These are phyloP conservation scores for Chionoecetes opilio DNA, from an alignment of 1,140 invertebrate species.

Conservation along the genomic window DNA sequence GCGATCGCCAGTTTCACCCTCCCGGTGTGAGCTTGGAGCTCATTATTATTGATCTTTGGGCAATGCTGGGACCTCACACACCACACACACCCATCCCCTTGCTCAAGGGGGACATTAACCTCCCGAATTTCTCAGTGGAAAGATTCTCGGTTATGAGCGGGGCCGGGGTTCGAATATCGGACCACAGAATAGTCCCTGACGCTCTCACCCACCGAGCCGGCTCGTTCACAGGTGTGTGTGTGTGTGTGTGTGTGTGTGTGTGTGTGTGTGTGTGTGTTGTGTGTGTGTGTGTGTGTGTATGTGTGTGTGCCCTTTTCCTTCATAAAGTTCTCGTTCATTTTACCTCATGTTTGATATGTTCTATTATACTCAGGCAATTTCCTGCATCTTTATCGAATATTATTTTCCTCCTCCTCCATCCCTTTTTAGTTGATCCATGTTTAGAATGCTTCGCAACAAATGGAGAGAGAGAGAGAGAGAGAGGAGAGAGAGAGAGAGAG, in stretches of 20 bases:
- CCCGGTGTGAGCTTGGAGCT: no score
- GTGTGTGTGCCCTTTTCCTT: background rate
- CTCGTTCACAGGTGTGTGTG: background rate
- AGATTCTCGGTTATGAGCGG: no score
- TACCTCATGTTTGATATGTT: no score
- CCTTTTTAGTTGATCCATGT: background rate
- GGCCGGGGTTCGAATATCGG: no score
- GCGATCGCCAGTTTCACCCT: no score
- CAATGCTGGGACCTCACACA: no score
- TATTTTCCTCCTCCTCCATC: background rate
- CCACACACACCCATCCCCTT: no score
- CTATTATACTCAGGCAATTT: no score
- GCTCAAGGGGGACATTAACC: no score
- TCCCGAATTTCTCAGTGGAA: no score
- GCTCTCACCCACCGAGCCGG: background rate
- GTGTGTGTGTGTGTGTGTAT: constrained; percentile 40
- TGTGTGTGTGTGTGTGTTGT: constrained; percentile 46
- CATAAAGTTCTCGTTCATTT: background rate
- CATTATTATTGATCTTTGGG: no score
- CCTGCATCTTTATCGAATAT: no score
- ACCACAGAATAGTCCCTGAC: background rate
- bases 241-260: background rate
- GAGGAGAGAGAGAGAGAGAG: constrained; percentile 30
- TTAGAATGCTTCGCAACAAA: background rate
- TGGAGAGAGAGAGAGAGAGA: background rate